Percentiles rank a stretch among this genome's conserved stretches.
These are phyloP conservation scores for Acanthurus tractus DNA, from an alignment of 2,797 vertebrate species.

Conservation along the genomic window DNA sequence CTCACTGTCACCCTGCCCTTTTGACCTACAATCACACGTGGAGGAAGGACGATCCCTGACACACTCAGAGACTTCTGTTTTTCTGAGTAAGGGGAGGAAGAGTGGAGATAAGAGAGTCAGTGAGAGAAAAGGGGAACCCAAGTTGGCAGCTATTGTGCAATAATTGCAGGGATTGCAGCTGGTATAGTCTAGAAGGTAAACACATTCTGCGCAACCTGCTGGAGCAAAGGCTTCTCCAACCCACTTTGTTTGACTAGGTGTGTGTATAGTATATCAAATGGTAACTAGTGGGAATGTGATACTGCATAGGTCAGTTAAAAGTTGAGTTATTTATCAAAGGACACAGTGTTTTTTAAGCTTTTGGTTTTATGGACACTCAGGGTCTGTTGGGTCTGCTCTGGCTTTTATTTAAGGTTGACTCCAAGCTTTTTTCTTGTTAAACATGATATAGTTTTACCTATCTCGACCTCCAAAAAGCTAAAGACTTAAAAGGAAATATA, in stretches of 20 bases:
- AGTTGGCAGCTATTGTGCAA: background rate
- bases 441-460: background rate
- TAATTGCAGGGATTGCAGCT: background rate
- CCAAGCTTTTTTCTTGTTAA: background rate
- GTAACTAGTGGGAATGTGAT: background rate
- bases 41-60: constrained; percentile 85
- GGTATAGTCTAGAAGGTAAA: background rate
- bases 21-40: constrained; percentile 79
- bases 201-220: background rate
- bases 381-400: too few species aligned
- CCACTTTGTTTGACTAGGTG: too few species aligned
- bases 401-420: too few species aligned
- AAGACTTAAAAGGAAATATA: background rate
- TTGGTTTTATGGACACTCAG: background rate
- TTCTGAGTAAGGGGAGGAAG: constrained; percentile 66
- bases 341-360: background rate
- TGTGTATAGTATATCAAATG: too few species aligned
- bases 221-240: background rate
- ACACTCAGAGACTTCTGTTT: constrained; percentile 85
- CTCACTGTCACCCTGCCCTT: constrained; percentile 85
- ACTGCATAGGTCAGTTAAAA: background rate
- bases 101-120: background rate
- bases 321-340: background rate
- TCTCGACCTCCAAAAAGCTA: background rate
- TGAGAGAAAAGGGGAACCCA: background rate